phyloP scores from a whole-genome alignment of 2,888 invertebrate species.

The Enchytraeus crypticus region DNA sequence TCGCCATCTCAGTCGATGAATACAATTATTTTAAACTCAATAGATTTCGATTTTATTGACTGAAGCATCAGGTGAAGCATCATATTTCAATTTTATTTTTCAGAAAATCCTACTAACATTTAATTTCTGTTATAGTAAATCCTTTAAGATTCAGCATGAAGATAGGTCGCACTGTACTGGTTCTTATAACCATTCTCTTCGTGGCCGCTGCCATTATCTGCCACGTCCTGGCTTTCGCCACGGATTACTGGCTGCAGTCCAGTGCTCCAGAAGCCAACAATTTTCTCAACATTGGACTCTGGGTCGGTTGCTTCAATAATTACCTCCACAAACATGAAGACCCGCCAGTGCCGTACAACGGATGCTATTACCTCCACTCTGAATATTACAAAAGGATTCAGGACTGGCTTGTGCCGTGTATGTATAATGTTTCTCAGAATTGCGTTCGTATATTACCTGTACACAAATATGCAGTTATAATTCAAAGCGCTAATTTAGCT shows the following conservation, averaged over 20 bases:
- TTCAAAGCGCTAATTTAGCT: too few species aligned
- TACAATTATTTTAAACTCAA: too few species aligned
- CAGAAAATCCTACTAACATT: too few species aligned
- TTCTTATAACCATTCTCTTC: slow-evolving; percentile 10
- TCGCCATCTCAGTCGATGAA: too few species aligned
- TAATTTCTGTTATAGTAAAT: too few species aligned
- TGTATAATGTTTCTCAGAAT: slow-evolving; percentile 12
- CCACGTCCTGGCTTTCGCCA: slow-evolving; percentile 17
- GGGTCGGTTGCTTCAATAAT: slow-evolving; percentile 23
- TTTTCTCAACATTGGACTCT: slow-evolving; percentile 27
- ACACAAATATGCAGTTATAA: too few species aligned
- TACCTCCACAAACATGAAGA: slow-evolving; percentile 25
- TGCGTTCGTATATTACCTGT: too few species aligned
- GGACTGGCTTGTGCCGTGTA: slow-evolving; percentile 26
- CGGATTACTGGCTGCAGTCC: slow-evolving; percentile 21
- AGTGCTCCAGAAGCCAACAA: slow-evolving; percentile 9
- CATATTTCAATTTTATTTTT: too few species aligned
- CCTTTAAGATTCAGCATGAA: too few species aligned
- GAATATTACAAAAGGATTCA: slow-evolving; percentile 15
- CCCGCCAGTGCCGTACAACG: slow-evolving; percentile 20
- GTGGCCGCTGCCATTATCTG: slow-evolving; percentile 14
- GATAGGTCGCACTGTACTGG: slow-evolving; percentile 1
- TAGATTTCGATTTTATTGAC: too few species aligned
- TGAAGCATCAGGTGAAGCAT: too few species aligned
- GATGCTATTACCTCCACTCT: slow-evolving; percentile 22